phyloP scores from a whole-genome alignment of 1,140 invertebrate species.

The Alviniconcha marisindica region DNA sequence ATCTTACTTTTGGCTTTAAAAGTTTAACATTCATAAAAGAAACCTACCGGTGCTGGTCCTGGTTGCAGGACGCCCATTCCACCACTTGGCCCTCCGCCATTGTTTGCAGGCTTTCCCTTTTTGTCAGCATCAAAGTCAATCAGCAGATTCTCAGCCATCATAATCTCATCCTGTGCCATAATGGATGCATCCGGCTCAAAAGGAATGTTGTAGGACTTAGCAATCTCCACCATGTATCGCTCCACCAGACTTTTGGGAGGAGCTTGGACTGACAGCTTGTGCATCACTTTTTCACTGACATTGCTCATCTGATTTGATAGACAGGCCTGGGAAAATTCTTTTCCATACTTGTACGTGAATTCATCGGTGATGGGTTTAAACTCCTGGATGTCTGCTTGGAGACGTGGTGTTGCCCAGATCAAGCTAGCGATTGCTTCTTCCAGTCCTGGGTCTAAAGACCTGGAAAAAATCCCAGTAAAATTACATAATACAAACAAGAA shows the following conservation, averaged over 20 bases:
- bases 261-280: constrained; percentile 96
- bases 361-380: constrained; percentile 95
- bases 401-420: constrained; percentile 95
- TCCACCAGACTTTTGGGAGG: constrained; percentile 97
- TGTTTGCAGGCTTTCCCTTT: constrained; percentile 75
- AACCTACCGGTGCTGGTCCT: no score
- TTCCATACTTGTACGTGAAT: constrained; percentile 94
- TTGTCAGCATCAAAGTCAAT: constrained; percentile 82
- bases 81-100: constrained; percentile 76
- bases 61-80: constrained; percentile 53
- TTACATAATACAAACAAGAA: constrained; percentile 45
- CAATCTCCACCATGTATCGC: constrained; percentile 90
- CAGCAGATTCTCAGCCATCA: constrained; percentile 83
- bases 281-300: constrained; percentile 96
- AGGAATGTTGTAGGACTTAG: constrained; percentile 83
- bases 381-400: constrained; percentile 80
- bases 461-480: constrained; percentile 60
- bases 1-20: no score
- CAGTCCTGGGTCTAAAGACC: constrained; percentile 94
- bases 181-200: constrained; percentile 77
- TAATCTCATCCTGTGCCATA: constrained; percentile 87
- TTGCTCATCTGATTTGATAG: constrained; percentile 79
- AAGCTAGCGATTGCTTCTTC: constrained; percentile 97
- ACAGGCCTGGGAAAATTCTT: constrained; percentile 84
- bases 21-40: no score